Conservation (phyloP, 1,140 invertebrate species). For the Orussus abietinus region DNA sequence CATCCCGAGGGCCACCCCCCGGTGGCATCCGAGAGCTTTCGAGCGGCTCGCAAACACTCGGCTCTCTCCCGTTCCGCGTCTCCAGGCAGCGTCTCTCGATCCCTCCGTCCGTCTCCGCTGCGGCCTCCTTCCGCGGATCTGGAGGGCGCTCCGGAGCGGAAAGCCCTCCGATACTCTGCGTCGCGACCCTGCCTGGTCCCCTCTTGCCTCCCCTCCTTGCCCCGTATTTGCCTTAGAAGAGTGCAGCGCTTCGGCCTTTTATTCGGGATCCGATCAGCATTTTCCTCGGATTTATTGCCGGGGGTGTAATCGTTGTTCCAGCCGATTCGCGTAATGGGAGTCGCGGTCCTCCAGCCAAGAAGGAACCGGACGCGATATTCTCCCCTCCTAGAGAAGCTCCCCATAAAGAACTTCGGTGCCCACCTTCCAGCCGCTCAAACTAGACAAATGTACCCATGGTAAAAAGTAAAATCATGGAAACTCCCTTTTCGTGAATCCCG, state of each 20-base stretch:
- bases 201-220: constrained; percentile 43
- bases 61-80: constrained; percentile 4
- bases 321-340: too few species aligned
- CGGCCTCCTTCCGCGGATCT: not conserved
- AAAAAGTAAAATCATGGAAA: too few species aligned
- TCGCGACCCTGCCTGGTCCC: constrained; percentile 25
- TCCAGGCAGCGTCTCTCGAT: constrained; percentile 7
- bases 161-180: constrained; percentile 24
- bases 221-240: constrained; percentile 45
- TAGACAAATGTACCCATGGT: too few species aligned
- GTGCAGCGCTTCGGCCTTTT: constrained; percentile 34
- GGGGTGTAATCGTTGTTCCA: constrained; percentile 36
- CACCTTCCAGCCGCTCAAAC: too few species aligned
- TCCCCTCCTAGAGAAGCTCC: too few species aligned
- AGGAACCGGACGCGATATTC: too few species aligned
- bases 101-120: not conserved
- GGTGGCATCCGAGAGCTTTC: constrained; percentile 45
- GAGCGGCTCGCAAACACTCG: constrained; percentile 51
- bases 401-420: too few species aligned
- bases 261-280: constrained; percentile 41
- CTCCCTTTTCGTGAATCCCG: too few species aligned
- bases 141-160: too few species aligned
- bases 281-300: constrained; percentile 37
- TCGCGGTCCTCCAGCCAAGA: too few species aligned
- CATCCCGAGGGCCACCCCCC: constrained; percentile 16